Percentiles rank a stretch among this genome's conserved stretches.
Conservation (phyloP, 2,113 vertebrate genomes). For the Oncorhynchus gorbuscha region DNA sequence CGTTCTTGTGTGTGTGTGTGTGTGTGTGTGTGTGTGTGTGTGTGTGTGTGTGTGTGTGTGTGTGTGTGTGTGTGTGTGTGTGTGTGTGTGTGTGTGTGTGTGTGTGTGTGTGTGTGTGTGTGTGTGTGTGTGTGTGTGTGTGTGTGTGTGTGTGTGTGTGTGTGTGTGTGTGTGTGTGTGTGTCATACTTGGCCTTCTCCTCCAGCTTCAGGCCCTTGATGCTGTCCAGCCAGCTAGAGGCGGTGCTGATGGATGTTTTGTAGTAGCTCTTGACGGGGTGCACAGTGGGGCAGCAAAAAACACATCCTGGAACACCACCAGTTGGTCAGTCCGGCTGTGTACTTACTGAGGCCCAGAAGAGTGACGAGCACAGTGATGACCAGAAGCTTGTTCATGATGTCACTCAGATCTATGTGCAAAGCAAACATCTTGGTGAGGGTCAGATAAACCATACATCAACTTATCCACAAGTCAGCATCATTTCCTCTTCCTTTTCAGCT, state of each 20-base stretch:
- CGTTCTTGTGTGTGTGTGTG: not conserved
- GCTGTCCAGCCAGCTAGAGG: conserved; percentile 49
- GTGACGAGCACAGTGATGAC: conserved; percentile 63
- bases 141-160: not conserved
- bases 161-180: not conserved
- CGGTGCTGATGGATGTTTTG: conserved; percentile 21
- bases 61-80: not conserved
- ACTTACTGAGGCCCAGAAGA: conserved; percentile 69
- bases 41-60: not conserved
- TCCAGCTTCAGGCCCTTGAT: conserved; percentile 64
- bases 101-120: not conserved
- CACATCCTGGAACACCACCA: no score
- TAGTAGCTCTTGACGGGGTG: conserved; percentile 56
- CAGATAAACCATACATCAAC: not conserved
- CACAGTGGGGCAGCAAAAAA: no score
- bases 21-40: not conserved
- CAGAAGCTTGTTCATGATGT: conserved; percentile 71
- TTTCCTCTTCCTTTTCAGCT: conserved; percentile 24
- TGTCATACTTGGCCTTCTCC: conserved; percentile 68
- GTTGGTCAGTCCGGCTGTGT: not conserved
- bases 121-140: not conserved
- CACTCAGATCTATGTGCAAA: conserved; percentile 42
- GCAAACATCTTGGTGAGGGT: not conserved
- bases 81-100: not conserved
- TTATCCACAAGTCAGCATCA: conserved; percentile 59